These are phyloP conservation scores for Andrena camellia DNA, from an alignment of 2,888 invertebrate genomes.

Conservation along the genomic window DNA sequence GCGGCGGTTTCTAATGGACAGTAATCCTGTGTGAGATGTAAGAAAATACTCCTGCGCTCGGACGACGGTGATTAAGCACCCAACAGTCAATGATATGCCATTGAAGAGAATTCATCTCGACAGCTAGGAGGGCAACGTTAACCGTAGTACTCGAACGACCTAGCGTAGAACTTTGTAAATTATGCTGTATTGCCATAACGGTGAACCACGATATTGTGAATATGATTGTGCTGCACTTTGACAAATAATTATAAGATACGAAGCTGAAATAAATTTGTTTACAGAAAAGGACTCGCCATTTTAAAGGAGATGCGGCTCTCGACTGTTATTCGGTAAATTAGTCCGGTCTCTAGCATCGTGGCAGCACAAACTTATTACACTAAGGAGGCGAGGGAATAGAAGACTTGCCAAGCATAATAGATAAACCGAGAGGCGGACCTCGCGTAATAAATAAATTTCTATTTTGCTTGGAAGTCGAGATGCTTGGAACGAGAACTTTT, in stretches of 20 bases:
- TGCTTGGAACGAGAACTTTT: constrained; percentile 19
- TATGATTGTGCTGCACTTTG: constrained; percentile 56
- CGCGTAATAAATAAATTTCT: background rate
- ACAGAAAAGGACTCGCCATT: constrained; percentile 8
- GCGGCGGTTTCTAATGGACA: constrained; percentile 58
- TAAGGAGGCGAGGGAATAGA: background rate
- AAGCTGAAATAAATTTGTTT: constrained; percentile 28
- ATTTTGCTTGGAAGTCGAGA: constrained; percentile 25
- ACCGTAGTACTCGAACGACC: constrained; percentile 29
- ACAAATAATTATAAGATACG: constrained; percentile 9
- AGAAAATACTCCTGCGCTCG: constrained; percentile 31
- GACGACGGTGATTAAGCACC: background rate
- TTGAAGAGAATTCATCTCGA: constrained; percentile 18
- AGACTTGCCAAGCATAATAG: constrained; percentile 27
- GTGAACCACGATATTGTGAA: constrained; percentile 32
- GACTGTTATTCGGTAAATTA: background rate
- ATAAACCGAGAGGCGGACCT: background rate
- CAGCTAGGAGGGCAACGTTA: constrained; percentile 14
- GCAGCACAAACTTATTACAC: constrained; percentile 51
- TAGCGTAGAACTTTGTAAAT: constrained; percentile 51
- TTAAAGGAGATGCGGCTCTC: background rate
- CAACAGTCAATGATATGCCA: constrained; percentile 20
- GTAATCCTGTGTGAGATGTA: constrained; percentile 18
- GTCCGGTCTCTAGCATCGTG: background rate
- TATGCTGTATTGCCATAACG: constrained; percentile 39